Conservation (phyloP, 2,113 vertebrate species). For the Copsychus sechellarum region DNA sequence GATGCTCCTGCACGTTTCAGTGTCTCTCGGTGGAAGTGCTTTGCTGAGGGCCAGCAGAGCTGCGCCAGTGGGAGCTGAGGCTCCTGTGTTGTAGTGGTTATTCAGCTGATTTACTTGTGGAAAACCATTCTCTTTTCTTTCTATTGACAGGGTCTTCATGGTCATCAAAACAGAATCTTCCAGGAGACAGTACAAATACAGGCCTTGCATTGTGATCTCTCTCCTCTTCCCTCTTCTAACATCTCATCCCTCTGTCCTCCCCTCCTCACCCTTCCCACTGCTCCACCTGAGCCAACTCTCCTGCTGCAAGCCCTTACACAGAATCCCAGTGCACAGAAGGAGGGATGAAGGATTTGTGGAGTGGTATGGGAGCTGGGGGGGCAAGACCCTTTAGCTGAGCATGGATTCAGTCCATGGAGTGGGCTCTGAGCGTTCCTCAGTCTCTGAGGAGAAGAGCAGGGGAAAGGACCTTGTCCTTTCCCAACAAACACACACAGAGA, state of each 20-base stretch:
- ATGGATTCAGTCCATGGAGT: fast-evolving
- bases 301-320: background rate
- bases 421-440: fast-evolving
- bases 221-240: background rate
- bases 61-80: background rate
- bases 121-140: background rate
- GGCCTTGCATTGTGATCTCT: background rate
- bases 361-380: background rate
- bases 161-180: background rate
- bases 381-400: background rate
- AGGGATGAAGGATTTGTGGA: background rate
- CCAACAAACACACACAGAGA: background rate
- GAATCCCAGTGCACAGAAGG: background rate
- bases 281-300: background rate
- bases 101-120: background rate
- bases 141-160: background rate
- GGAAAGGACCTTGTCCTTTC: background rate
- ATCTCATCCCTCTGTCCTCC: too few species aligned
- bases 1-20: background rate
- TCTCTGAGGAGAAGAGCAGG: background rate
- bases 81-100: background rate
- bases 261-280: background rate
- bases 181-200: background rate
- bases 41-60: background rate
- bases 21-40: fast-evolving